Evolutionary conservation across 1,140 invertebrate genomes (phyloP), one percentile per base, ranked within the genome.

Genomic region (Drosophila paulistorum): DNA sequence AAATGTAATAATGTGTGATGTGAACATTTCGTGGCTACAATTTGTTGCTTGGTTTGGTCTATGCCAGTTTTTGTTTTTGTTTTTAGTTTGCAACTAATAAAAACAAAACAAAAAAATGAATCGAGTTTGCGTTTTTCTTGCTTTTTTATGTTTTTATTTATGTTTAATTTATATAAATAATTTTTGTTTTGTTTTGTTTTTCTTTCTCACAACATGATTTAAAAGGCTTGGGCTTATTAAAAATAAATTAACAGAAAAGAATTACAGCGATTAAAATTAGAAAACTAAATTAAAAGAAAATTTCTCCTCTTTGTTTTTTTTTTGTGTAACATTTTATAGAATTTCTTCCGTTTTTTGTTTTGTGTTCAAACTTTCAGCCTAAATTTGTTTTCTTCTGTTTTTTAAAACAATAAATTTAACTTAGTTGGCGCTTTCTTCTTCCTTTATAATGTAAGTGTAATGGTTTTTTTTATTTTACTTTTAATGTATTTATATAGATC

Each of bases 161-260:
- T 66, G 57, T 75, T 75, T 71, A 76, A 76, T 70, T 76, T 75
- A 30, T 77, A 54, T 45, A 64, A 42, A 64, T 64, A 64, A 33
- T 71, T 30, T 60, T 62, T 59, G 3, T 42, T 68, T 63, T 65
- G 60, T 39, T 45, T 30, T 30, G 30, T 30, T 30, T 30, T 17
- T 68, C 30, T 62, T 55, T 73, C 67, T 79, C 72, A 84, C 81
- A 84, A 81, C 71, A 86, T 59, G 68, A 77, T 79, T 79, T 65
- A 73, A 86, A 85, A 87, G 66, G 74, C 71, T 68, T 69, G 51
- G 68, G 65, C 62, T 77, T 62, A 37, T 77, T 87, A 83, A 80
- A 83, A 87, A 89, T 87, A 87, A 87, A 89, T 87, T 83, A 87
- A 87, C 80, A 87, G 74, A 67, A 54, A 55, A 77, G 67, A 68